A percentile compares a stretch with the other conserved stretches of the same genome.
Evolutionary conservation across 2,797 vertebrate species (phyloP).

Genomic region (Fringilla coelebs): DNA sequence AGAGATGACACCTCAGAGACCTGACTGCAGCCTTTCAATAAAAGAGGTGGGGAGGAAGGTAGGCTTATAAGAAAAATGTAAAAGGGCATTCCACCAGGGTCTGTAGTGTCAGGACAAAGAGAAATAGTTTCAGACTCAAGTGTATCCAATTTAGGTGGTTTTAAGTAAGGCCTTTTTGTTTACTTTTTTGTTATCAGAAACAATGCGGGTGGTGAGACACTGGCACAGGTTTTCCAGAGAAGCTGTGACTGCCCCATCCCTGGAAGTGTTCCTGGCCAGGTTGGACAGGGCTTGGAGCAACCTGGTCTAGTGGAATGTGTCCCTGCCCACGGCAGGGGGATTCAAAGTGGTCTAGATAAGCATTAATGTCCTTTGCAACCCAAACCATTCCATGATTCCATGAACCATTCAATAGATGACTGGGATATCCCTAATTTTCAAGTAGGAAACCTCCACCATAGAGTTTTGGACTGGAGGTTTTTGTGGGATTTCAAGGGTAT

Average conservation of each 20-base stretch:
- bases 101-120: not conserved
- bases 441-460: not conserved
- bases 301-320: accelerated
- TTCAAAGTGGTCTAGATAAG: not conserved
- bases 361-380: not conserved
- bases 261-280: not conserved
- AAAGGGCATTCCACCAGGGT: not conserved
- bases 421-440: not conserved
- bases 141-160: not conserved
- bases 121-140: not conserved
- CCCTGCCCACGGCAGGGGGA: not conserved
- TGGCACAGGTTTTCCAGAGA: not conserved
- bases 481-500: not conserved
- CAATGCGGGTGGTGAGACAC: not conserved
- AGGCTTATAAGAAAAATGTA: not conserved
- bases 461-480: not conserved
- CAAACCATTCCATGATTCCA: not conserved
- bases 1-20: not conserved
- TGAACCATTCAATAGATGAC: not conserved
- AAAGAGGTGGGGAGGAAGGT: not conserved
- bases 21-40: not conserved
- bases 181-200: not conserved
- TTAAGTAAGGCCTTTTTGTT: not conserved
- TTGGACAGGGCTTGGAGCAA: no score
- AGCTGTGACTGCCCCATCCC: accelerated